A percentile compares a stretch with the other conserved stretches of the same genome.
Conservation (phyloP, 2,797 vertebrate genomes). For the Pseudopleuronectes americanus region DNA sequence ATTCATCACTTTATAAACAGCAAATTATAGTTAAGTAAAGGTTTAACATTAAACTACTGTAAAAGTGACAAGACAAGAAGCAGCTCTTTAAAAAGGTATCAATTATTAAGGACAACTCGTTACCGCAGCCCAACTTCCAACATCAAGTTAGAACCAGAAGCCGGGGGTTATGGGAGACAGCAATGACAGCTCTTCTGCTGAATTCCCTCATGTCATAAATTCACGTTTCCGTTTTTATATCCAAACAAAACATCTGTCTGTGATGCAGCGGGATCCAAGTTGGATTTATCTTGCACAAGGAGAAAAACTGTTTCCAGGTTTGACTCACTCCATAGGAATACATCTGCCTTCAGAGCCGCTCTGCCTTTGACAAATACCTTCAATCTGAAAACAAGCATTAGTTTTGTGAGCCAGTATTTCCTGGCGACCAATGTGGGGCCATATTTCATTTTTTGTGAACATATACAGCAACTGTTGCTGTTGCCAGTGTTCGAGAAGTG, state of each 20-base stretch:
- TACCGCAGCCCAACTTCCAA: constrained; percentile 21
- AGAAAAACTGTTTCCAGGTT: neutral
- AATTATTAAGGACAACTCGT: constrained; percentile 1
- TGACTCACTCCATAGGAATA: neutral
- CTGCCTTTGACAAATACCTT: constrained; percentile 35
- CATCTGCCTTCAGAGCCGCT: neutral
- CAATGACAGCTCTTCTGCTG: neutral
- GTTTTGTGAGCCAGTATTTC: constrained; percentile 45
- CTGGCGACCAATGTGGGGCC: constrained; percentile 49
- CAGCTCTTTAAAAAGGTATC: neutral
- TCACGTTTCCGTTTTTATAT: neutral
- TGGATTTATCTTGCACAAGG: neutral
- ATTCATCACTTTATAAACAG: constrained; percentile 39
- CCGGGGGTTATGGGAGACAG: constrained; percentile 4
- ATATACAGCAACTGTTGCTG: constrained; percentile 38
- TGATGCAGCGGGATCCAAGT: neutral
- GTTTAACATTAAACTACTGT: neutral
- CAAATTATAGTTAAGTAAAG: neutral
- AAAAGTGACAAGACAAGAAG: neutral
- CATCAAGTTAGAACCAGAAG: constrained; percentile 27
- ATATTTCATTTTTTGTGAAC: constrained; percentile 46
- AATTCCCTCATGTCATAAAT: neutral
- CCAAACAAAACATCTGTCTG: neutral
- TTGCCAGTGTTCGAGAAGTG: constrained; percentile 53
- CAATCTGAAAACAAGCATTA: constrained; percentile 34